Percentiles rank a stretch among this genome's conserved stretches.
phyloP scores from a whole-genome alignment of 2,113 vertebrate genomes.

The Ceyx cyanopectus region DNA sequence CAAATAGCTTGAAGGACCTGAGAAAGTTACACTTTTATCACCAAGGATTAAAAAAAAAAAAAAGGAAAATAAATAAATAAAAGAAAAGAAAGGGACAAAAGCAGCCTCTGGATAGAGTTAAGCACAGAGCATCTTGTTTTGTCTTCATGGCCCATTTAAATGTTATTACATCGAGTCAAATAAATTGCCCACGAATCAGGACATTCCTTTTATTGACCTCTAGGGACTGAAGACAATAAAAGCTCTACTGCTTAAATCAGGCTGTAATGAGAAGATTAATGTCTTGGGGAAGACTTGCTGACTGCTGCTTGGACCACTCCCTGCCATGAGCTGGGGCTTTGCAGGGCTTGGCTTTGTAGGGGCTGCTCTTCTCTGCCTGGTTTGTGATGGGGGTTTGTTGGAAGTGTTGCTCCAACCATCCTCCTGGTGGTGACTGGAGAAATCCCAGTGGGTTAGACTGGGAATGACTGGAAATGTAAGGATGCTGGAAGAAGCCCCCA shows the following conservation, averaged over 20 bases:
- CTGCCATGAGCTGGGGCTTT: not conserved
- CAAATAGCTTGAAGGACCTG: not conserved
- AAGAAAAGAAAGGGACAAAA: not conserved
- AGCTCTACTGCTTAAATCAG: not conserved
- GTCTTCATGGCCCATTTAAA: not conserved
- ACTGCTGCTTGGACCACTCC: not conserved
- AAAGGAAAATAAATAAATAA: not conserved
- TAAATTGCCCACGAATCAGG: conserved; percentile 25
- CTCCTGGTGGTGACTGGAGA: not conserved
- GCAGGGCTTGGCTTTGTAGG: not conserved
- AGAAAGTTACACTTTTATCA: not conserved
- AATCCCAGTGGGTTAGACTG: not conserved
- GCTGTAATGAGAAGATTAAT: not conserved
- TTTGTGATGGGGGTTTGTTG: not conserved
- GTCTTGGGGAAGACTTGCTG: not conserved
- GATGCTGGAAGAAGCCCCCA: not conserved
- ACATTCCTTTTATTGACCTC: not conserved
- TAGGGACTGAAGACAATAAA: not conserved
- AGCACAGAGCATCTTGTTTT: not conserved
- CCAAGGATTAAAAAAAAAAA: not conserved
- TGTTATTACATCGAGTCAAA: not conserved
- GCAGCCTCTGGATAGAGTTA: not conserved
- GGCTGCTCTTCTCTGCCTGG: not conserved
- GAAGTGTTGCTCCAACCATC: not conserved
- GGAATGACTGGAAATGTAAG: not conserved